A percentile compares a stretch with the other conserved stretches of the same genome.
Conservation (phyloP, 2,888 invertebrate genomes). For the Catonia carolina region DNA sequence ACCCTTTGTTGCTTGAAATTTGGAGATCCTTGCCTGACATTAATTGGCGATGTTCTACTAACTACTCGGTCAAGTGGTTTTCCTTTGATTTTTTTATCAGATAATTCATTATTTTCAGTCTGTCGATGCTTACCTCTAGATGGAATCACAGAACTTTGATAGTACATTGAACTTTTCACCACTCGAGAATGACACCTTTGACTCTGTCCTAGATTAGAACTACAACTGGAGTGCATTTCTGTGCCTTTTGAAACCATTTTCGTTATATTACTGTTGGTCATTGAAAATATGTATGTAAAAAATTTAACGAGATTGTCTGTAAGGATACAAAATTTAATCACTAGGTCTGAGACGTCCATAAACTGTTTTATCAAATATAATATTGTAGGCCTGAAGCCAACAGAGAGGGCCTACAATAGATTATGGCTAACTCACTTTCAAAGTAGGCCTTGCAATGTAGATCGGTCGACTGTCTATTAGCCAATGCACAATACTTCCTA, state of each 20-base stretch:
- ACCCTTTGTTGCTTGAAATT: slow-evolving; percentile 28
- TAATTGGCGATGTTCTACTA: slow-evolving; percentile 12
- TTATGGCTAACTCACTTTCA: slow-evolving; percentile 12
- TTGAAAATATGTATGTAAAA: slow-evolving; percentile 15
- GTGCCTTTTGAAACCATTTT: slow-evolving; percentile 18
- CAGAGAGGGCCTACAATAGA: slow-evolving; percentile 6
- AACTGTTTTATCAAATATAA: background rate
- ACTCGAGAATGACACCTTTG: slow-evolving; percentile 16
- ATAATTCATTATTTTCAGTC: slow-evolving; percentile 14
- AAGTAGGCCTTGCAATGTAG: slow-evolving; percentile 7
- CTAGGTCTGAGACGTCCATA: slow-evolving; percentile 1
- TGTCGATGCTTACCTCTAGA: slow-evolving; percentile 21
- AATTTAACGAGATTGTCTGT: slow-evolving; percentile 15
- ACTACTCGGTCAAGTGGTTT: slow-evolving; percentile 6
- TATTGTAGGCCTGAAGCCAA: background rate
- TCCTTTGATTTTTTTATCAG: slow-evolving; percentile 13
- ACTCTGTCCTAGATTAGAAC: slow-evolving; percentile 2
- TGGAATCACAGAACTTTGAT: slow-evolving; percentile 17
- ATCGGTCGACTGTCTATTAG: background rate
- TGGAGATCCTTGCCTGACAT: slow-evolving; percentile 32
- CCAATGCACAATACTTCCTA: background rate
- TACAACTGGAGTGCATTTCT: slow-evolving; percentile 11
- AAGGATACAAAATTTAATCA: slow-evolving; percentile 8
- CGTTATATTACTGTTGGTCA: slow-evolving; percentile 21
- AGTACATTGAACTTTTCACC: slow-evolving; percentile 10